These are phyloP conservation scores for Drosophila sp. DNA, from an alignment of 1,140 invertebrate genomes.

Conservation along the genomic window DNA sequence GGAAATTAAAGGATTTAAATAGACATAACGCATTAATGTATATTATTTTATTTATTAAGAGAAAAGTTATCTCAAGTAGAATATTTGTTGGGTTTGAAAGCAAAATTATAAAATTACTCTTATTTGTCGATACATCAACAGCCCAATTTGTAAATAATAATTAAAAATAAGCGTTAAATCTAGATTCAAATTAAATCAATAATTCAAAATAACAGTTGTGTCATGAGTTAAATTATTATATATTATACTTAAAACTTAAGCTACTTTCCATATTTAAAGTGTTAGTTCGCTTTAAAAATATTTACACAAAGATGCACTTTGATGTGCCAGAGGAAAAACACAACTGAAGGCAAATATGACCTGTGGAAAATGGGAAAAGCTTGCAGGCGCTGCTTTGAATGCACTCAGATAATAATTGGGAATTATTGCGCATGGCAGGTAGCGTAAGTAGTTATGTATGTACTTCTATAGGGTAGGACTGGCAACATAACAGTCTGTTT, in stretches of 20 bases:
- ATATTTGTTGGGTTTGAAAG: no score
- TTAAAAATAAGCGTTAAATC: no score
- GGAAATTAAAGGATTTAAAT: background rate
- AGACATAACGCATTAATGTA: no score
- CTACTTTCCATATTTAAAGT: background rate
- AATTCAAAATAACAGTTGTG: no score
- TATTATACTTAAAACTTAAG: background rate
- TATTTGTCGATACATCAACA: no score
- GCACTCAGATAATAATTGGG: conserved; percentile 8
- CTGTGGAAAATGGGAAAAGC: conserved; percentile 16
- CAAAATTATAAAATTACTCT: no score
- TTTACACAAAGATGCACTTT: conserved; percentile 28
- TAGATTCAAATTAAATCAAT: no score
- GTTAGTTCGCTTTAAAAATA: background rate
- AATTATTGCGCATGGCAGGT: conserved; percentile 34
- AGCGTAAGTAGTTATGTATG: background rate
- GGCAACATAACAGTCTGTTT: conserved; percentile 30
- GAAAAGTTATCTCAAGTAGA: no score
- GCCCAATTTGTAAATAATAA: no score
- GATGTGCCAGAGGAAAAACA: conserved; percentile 18
- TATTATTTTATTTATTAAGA: no score
- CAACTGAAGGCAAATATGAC: conserved; percentile 15
- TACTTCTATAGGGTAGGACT: conserved; percentile 17
- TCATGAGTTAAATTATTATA: no score
- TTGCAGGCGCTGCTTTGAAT: conserved; percentile 29